Base-by-base conservation (phyloP, 2,113 vertebrate genomes). In the Oreocharis arfaki region DNA sequence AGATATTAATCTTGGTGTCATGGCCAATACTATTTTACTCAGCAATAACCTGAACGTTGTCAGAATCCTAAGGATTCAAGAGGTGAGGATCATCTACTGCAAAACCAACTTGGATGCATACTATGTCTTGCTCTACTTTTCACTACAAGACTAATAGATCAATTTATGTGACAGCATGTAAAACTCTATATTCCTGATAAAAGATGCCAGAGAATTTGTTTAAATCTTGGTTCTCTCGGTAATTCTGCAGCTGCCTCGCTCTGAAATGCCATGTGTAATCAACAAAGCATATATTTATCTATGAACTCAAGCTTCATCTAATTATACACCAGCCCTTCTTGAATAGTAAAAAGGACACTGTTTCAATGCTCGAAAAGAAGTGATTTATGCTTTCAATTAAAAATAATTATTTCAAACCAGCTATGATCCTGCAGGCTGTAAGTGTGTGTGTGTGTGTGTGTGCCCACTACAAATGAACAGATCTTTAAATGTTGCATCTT, bases 321-420 rank as follows among this genome's bases (percentile, higher is more conserved):
- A 94, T 96, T 93, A 91, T 42, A 41, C 63, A 57, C 41, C 49
- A 89, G n/a, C 5, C 11, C 18, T 82, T 79, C 88, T 57, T 60
- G 70, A 87, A 85, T 22, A 70, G 33, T 7, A 55, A 90, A 95
- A 87, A 80, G 23, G 53, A 94, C 84, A 27, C 15, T 74, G 75
- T 74, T 90, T 86, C 75, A 93, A n/a, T 63, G 61, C 55, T 83
- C 91, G 71, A 79, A 89, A 91, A 82, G 18, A 89, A 84, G 47
- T 87, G 50, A 83, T 96, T 94, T 84, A 87, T 93, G 19, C 17
- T 93, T 95, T 91, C 84, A 96, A 90, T 88, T 95, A 93, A 83
- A 95, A 90, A 46, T 57, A 84, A 87, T 89, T 78, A 56, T 87
- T 94, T 56, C 24, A 67, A 95, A 87, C 9, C 6, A 16, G 10